A percentile compares a stretch with the other conserved stretches of the same genome.
Conservation (phyloP, 53 echinoderm and acorn worm genomes). For the Stichopus horrens region DNA sequence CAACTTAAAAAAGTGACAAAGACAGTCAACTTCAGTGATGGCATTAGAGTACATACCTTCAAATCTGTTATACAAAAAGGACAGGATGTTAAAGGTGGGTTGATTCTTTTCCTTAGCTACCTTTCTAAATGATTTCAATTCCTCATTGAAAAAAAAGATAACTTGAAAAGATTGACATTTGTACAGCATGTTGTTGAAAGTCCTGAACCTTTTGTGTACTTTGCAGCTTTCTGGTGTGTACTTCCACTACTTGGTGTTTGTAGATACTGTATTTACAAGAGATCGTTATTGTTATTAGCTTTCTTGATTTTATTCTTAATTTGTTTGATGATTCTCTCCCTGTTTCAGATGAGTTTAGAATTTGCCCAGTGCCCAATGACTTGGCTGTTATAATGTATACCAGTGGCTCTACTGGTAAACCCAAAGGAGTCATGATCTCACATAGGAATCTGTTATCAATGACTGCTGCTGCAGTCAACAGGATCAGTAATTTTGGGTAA, state of each 20-base stretch:
- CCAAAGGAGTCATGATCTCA: constrained; percentile 88
- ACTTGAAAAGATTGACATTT: no score
- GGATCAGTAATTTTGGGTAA: constrained; percentile 76
- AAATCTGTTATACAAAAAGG: constrained; percentile 70
- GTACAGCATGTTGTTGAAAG: no score
- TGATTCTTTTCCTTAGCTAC: no score
- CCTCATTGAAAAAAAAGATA: no score
- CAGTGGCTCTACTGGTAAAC: constrained; percentile 84
- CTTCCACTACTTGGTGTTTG: no score
- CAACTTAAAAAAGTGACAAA: constrained; percentile 44
- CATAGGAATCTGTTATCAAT: constrained; percentile 75
- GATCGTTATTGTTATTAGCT: no score
- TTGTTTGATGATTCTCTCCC: not conserved
- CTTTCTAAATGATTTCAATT: not conserved
- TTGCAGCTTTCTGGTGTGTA: no score
- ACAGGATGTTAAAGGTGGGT: constrained; percentile 56
- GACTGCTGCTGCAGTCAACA: constrained; percentile 66
- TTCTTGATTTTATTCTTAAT: not conserved
- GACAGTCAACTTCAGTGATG: constrained; percentile 45
- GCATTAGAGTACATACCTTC: constrained; percentile 64
- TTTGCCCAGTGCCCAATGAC: constrained; percentile 60
- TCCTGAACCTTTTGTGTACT: no score
- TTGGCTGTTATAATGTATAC: constrained; percentile 92
- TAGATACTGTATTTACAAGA: no score
- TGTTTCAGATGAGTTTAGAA: constrained; percentile 55